Conservation (phyloP, 2,797 vertebrate genomes). For the Crenuchus spilurus region DNA sequence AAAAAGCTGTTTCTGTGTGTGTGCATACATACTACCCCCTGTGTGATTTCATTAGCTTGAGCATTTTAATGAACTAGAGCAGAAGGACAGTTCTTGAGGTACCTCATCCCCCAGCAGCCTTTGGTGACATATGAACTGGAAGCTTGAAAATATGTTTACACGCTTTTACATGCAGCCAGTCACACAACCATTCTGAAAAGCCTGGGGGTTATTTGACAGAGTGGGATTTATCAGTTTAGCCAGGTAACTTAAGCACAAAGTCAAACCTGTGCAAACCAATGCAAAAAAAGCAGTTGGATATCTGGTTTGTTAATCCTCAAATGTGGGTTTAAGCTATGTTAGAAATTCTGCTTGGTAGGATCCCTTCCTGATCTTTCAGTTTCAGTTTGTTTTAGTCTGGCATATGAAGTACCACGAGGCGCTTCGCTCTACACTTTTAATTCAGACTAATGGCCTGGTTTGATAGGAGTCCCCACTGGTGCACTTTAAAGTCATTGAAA, state of each 20-base stretch:
- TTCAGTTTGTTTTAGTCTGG: neutral
- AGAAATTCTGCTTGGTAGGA: too few species aligned
- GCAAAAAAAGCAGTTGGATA: too few species aligned
- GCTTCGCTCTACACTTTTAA: neutral
- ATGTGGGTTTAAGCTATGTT: too few species aligned
- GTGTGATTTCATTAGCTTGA: slow-evolving; percentile 24
- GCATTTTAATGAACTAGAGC: slow-evolving; percentile 67
- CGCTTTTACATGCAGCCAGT: neutral
- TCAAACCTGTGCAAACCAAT: too few species aligned
- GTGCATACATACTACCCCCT: neutral
- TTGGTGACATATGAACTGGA: slow-evolving; percentile 21
- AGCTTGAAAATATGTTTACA: slow-evolving; percentile 31
- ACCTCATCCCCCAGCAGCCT: neutral
- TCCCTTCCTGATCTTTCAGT: neutral
- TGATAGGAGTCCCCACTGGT: neutral
- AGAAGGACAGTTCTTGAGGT: slow-evolving; percentile 58
- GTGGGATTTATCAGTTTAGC: too few species aligned
- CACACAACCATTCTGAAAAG: neutral
- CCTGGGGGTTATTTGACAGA: too few species aligned
- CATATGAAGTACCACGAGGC: neutral
- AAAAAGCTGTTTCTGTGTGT: neutral
- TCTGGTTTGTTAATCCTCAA: too few species aligned
- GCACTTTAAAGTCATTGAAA: neutral
- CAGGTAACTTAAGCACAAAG: too few species aligned
- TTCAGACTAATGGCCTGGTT: neutral